phyloP scores from a whole-genome alignment of 35 echinoderm and acorn worm species.

The Ophioderma brevispina region DNA sequence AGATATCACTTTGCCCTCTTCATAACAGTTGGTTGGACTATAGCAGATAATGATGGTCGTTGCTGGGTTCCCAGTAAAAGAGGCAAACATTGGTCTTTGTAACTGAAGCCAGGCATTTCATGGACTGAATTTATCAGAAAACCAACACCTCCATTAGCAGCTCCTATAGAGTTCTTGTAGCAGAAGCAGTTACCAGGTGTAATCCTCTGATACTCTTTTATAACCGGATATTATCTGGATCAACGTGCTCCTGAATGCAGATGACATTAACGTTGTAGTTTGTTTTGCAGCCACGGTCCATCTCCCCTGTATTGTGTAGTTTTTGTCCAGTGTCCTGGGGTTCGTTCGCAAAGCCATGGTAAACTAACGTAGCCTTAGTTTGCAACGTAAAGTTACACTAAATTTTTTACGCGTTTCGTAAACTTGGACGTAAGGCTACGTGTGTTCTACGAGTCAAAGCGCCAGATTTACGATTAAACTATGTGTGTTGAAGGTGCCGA shows the following conservation, averaged over 20 bases:
- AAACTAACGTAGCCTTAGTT: too few species aligned
- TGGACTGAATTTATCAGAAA: not conserved
- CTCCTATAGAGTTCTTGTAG: not conserved
- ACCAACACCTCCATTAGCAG: conserved; percentile 1
- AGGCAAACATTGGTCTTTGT: conserved; percentile 9
- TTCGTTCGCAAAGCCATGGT: too few species aligned
- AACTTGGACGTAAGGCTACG: too few species aligned
- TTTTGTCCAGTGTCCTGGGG: too few species aligned
- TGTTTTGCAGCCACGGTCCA: too few species aligned
- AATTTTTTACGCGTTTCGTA: too few species aligned
- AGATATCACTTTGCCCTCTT: not conserved
- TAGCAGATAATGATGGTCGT: not conserved
- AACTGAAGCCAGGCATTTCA: conserved; percentile 5
- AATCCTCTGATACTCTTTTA: not conserved
- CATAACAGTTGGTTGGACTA: not conserved
- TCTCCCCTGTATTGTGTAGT: too few species aligned
- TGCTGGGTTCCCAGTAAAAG: not conserved
- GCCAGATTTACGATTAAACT: too few species aligned
- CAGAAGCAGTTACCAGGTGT: not conserved
- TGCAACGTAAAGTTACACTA: too few species aligned
- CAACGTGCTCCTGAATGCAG: not conserved
- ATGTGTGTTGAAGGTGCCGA: too few species aligned
- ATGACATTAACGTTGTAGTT: too few species aligned
- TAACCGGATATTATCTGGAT: not conserved
- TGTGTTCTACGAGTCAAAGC: too few species aligned